Evolutionary conservation across 2,888 invertebrate species (phyloP).

Genomic region (Criorhina ranunculi): DNA sequence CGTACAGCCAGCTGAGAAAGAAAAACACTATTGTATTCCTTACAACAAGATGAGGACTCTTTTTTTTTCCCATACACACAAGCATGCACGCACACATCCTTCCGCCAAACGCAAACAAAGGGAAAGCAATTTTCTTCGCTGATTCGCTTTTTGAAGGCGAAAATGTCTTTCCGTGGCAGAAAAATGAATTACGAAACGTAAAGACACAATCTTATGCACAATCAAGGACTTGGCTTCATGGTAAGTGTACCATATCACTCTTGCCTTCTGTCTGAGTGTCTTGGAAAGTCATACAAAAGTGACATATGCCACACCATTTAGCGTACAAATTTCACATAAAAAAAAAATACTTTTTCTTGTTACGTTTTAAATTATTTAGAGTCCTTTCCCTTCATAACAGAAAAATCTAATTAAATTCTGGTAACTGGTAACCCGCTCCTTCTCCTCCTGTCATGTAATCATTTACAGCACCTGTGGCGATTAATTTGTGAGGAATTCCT

Average conservation of each 20-base stretch:
- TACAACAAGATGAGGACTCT: not conserved
- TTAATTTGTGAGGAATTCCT: slow-evolving; percentile 51
- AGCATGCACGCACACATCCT: slow-evolving; percentile 26
- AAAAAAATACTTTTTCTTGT: not conserved
- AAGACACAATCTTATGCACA: slow-evolving; percentile 16
- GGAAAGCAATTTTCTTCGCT: slow-evolving; percentile 48
- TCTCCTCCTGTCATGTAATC: not conserved
- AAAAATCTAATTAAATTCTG: slow-evolving; percentile 41
- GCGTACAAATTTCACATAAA: not conserved
- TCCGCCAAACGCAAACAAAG: slow-evolving; percentile 39
- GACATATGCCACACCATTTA: slow-evolving; percentile 27
- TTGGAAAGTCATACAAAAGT: slow-evolving; percentile 4
- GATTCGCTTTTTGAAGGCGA: slow-evolving; percentile 27
- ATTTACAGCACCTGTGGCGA: slow-evolving; percentile 42
- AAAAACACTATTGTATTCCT: slow-evolving; percentile 31
- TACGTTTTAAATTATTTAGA: not conserved
- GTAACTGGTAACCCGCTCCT: not conserved
- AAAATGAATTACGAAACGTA: slow-evolving; percentile 25
- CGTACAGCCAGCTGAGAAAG: slow-evolving; percentile 3
- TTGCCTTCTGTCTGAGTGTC: not conserved
- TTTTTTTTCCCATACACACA: not conserved
- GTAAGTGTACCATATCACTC: not conserved
- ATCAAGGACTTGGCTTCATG: not conserved
- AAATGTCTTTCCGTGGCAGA: slow-evolving; percentile 25
- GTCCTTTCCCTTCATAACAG: not conserved